Percentiles rank a stretch among this genome's conserved stretches.
Conservation (phyloP, 2,797 vertebrate genomes). For the Hipposideros larvatus region DNA sequence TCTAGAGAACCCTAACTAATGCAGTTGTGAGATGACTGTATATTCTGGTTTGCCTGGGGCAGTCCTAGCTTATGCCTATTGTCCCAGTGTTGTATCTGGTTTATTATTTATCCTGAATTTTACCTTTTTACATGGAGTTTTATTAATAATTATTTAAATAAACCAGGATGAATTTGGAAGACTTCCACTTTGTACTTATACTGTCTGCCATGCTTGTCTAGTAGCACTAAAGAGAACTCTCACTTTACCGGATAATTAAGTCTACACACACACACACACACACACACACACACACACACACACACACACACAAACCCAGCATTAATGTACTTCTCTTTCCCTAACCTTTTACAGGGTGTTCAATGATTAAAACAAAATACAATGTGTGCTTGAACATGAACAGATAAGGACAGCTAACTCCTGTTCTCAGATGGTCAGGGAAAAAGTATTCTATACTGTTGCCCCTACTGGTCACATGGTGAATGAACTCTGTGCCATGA, state of each 20-base stretch:
- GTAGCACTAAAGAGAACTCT: not conserved
- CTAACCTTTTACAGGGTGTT: not conserved
- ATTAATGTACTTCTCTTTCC: not conserved
- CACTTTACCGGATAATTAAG: not conserved
- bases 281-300: not conserved
- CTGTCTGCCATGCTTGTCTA: not conserved
- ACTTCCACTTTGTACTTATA: not conserved
- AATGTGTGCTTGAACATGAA: not conserved
- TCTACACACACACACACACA: not conserved
- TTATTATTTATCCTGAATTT: not conserved
- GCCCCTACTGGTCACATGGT: not conserved
- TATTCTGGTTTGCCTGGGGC: not conserved
- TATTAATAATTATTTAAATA: not conserved
- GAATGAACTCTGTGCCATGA: not conserved
- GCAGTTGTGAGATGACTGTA: not conserved
- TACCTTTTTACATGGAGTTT: not conserved
- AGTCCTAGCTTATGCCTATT: not conserved
- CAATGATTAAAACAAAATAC: not conserved
- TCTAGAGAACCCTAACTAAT: not conserved
- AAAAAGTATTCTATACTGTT: not conserved
- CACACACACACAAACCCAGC: not conserved
- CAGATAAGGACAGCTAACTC: not conserved
- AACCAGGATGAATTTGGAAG: not conserved
- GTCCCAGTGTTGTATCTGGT: not conserved
- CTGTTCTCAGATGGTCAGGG: not conserved